Evolutionary conservation across 2,888 invertebrate species (phyloP), one percentile per base, ranked within the genome.

Genomic region (Drosophila kambysellisi): DNA sequence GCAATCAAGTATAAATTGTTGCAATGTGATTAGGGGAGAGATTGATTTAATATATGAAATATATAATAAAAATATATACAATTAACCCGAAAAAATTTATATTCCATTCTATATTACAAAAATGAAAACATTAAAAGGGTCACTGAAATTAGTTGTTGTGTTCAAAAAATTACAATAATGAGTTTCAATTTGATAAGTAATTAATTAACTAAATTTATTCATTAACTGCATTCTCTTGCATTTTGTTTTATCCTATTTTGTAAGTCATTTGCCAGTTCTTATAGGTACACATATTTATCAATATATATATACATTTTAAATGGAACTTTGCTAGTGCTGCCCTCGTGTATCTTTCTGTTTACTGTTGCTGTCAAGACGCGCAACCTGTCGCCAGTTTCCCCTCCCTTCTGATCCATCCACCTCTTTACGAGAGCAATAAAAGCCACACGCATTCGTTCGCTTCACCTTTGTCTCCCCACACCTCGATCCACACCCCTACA

Each of bases 381-480:
- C 85, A 70, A 74, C 76, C 88, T 89, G 88, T 81, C 83, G 82
- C 88, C 89, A 71, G 73, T 78, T 80, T 29, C 60, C 51, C 56
- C 35, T n/a, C 33, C 37, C 25, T 25, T 25, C 35, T 41, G 62
- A 20, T 32, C 60, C 70, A n/a, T 20, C 33, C 67, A 53, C 48
- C 62, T 52, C 66, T 62, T 59, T 63, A 41, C 70, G 62, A 52
- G 54, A 62, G 82, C 88, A 81, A 88, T 88, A 89, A 84, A 84
- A 84, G 89, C 84, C 88, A 72, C 83, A 84, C 83, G 83, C 88
- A 89, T 82, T 89, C 71, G 73, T 61, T 83, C 68, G 69, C 54
- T 52, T 74, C 70, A 70, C 80, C 76, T 71, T 56, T 61, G 50
- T 32, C 43, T 29, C 9, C 57, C 35, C 32, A n/a, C 15, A 29